Conservation (phyloP, 2,797 vertebrate genomes). For the Eupleurogrammus muticus region DNA sequence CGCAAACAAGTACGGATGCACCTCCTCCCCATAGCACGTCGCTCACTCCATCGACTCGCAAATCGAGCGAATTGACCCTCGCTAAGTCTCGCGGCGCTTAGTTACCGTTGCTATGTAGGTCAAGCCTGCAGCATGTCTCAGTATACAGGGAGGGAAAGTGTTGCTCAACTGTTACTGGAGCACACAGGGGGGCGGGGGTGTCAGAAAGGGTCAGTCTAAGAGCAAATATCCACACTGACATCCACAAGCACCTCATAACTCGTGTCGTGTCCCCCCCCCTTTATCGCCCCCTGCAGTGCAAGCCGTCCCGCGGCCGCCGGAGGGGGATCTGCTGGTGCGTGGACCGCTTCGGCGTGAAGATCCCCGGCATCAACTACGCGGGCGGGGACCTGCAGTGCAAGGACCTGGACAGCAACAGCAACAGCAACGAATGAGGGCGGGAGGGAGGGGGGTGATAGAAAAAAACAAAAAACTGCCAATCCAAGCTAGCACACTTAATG, state of each 20-base stretch:
- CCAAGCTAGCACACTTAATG: slow-evolving; percentile 68
- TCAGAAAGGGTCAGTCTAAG: too few species aligned
- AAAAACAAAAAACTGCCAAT: slow-evolving; percentile 54
- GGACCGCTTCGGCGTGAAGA: slow-evolving; percentile 92
- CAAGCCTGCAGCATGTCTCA: too few species aligned
- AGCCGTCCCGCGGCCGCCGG: slow-evolving; percentile 94
- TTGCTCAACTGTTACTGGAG: too few species aligned
- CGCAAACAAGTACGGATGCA: slow-evolving; percentile 91
- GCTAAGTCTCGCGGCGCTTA: too few species aligned
- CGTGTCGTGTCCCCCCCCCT: too few species aligned
- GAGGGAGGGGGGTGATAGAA: slow-evolving; percentile 2
- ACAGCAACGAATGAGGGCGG: slow-evolving; percentile 87
- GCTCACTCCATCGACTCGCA: not conserved
- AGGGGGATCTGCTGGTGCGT: slow-evolving; percentile 98
- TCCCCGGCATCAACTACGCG: slow-evolving; percentile 90
- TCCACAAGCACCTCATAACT: too few species aligned
- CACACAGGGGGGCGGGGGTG: too few species aligned
- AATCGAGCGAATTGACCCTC: not conserved
- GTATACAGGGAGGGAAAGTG: too few species aligned
- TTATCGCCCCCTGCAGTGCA: slow-evolving; percentile 88
- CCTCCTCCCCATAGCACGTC: not conserved
- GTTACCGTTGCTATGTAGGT: too few species aligned
- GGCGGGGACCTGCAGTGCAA: slow-evolving; percentile 94
- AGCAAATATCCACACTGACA: too few species aligned
- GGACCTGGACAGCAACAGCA: slow-evolving; percentile 86